Percentiles rank a stretch among this genome's conserved stretches.
phyloP scores from a whole-genome alignment of 2,113 vertebrate species.

The Accipiter virgatus region DNA sequence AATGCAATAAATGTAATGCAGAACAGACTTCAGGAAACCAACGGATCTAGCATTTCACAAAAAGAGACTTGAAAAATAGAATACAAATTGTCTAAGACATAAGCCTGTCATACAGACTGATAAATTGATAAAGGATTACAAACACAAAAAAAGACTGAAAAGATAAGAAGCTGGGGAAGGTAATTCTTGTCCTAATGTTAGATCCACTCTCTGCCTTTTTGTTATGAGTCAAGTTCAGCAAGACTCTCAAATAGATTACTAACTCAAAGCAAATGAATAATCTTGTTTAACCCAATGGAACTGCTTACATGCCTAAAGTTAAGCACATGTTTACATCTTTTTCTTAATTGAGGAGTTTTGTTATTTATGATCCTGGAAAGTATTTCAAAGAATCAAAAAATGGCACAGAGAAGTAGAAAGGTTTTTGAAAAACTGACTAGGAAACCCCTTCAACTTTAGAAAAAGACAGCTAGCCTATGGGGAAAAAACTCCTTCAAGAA shows the following conservation, averaged over 20 bases:
- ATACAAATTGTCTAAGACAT: not conserved
- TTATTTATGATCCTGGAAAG: constrained; percentile 49
- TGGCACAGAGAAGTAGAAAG: not conserved
- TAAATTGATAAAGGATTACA: constrained; percentile 23
- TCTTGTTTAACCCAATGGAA: not conserved
- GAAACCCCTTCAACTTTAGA: not conserved
- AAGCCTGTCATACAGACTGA: not conserved
- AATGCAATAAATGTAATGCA: constrained; percentile 9
- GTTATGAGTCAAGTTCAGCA: constrained; percentile 10
- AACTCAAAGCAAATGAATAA: constrained; percentile 53
- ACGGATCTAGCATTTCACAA: constrained; percentile 2
- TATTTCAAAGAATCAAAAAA: constrained; percentile 51
- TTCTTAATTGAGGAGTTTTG: not conserved
- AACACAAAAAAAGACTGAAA: constrained; percentile 36
- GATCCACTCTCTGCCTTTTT: constrained; percentile 43
- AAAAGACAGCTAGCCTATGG: not conserved
- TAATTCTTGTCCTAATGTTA: constrained; percentile 47
- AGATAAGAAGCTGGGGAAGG: not conserved
- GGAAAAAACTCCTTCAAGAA: not conserved
- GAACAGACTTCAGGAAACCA: constrained; percentile 27
- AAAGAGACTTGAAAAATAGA: constrained; percentile 40
- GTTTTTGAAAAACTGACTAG: not conserved
- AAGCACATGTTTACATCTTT: not conserved
- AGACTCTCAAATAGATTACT: not conserved
- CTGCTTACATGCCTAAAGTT: not conserved